These are phyloP conservation scores for Thymelicus acteon DNA, from an alignment of 2,888 invertebrate genomes.

Conservation along the genomic window DNA sequence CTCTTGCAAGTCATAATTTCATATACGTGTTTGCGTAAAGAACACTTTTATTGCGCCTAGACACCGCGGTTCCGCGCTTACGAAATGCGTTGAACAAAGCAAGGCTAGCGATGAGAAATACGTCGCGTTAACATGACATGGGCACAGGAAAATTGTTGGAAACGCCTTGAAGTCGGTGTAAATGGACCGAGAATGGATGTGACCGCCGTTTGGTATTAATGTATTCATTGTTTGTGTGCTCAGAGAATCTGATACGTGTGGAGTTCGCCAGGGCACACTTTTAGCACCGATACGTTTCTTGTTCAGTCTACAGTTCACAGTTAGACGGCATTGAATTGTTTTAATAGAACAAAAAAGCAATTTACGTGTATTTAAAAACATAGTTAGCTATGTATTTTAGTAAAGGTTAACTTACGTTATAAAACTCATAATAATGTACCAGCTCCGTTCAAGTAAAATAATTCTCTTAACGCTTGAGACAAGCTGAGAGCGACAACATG, in stretches of 20 bases:
- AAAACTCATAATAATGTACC: too few species aligned
- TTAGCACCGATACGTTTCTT: neutral
- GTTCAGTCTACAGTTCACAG: neutral
- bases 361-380: too few species aligned
- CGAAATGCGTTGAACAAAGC: conserved; percentile 23
- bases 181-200: conserved; percentile 10
- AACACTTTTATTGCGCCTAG: conserved; percentile 14
- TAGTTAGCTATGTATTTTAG: too few species aligned
- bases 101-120: conserved; percentile 16
- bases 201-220: neutral
- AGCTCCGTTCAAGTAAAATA: neutral
- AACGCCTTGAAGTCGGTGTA: conserved; percentile 8
- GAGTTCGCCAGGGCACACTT: neutral
- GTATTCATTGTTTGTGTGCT: neutral
- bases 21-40: conserved; percentile 20
- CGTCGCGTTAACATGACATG: conserved; percentile 15
- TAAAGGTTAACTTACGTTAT: too few species aligned
- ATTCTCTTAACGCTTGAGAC: conserved; percentile 1
- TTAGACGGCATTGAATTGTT: too few species aligned
- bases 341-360: too few species aligned
- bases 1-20: conserved; percentile 16
- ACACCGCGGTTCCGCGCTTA: conserved; percentile 27
- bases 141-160: conserved; percentile 12
- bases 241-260: neutral
- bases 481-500: neutral